Evolutionary conservation across 2,888 invertebrate genomes (phyloP).

Genomic region (Synanthedon myopaeformis): DNA sequence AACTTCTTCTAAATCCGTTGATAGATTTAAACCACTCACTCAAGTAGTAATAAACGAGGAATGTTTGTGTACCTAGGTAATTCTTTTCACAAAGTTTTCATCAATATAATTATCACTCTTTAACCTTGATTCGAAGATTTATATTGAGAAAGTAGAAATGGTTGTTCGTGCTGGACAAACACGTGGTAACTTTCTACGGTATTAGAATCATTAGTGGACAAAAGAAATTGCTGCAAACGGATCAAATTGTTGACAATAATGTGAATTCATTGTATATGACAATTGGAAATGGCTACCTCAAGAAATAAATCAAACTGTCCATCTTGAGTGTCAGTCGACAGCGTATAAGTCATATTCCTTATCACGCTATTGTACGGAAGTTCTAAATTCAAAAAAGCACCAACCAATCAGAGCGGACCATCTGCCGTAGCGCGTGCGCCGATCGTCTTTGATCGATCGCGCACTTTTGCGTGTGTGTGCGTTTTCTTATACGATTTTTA

Average conservation of each 20-base stretch:
- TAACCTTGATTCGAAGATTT: conserved; percentile 18
- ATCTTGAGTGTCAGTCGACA: conserved; percentile 16
- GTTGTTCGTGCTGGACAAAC: conserved; percentile 18
- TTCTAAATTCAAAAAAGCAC: conserved; percentile 44
- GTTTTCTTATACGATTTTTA: conserved; percentile 37
- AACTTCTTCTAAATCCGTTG: too few species aligned
- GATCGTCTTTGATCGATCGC: conserved; percentile 50
- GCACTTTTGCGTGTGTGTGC: conserved; percentile 27
- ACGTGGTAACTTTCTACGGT: conserved; percentile 2
- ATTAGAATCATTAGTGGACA: conserved; percentile 7
- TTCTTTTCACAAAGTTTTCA: too few species aligned
- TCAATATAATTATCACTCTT: neutral
- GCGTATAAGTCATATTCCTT: conserved; percentile 51
- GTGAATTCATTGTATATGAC: conserved; percentile 13
- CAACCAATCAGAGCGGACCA: conserved; percentile 56
- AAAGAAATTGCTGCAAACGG: conserved; percentile 19
- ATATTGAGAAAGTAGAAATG: conserved; percentile 36
- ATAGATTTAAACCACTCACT: too few species aligned
- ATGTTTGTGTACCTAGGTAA: too few species aligned
- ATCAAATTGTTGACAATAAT: conserved; percentile 18
- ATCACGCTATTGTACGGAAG: conserved; percentile 60
- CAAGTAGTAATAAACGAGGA: too few species aligned
- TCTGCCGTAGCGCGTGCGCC: conserved; percentile 61
- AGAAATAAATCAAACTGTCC: conserved; percentile 34
- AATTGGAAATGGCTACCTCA: conserved; percentile 22